Conservation (phyloP, 2,888 invertebrate genomes). For the Microplitis deprimator region DNA sequence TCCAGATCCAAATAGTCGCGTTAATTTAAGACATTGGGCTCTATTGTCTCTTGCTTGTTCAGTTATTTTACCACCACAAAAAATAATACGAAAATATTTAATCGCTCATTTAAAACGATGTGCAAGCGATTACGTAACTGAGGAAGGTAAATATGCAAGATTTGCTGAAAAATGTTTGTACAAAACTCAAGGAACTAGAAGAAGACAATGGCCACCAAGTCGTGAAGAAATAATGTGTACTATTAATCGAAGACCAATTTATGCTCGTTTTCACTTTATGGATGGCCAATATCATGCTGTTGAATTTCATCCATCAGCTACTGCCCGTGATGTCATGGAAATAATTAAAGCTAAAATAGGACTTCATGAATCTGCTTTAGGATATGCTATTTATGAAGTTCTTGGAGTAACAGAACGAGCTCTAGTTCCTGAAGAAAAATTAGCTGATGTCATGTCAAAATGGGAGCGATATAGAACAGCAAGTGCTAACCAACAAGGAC, state of each 20-base stretch:
- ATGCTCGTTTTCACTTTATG: slow-evolving; percentile 92
- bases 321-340: slow-evolving; percentile 89
- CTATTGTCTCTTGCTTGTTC: slow-evolving; percentile 85
- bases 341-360: slow-evolving; percentile 93
- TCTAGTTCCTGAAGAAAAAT: slow-evolving; percentile 87
- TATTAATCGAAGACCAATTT: slow-evolving; percentile 90
- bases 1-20: slow-evolving; percentile 89
- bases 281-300: slow-evolving; percentile 96
- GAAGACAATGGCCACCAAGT: slow-evolving; percentile 92
- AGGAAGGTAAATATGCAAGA: slow-evolving; percentile 94
- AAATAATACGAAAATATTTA: slow-evolving; percentile 87
- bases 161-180: slow-evolving; percentile 90
- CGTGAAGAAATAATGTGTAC: slow-evolving; percentile 94
- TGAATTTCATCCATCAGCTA: slow-evolving; percentile 95
- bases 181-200: slow-evolving; percentile 81
- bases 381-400: slow-evolving; percentile 94
- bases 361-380: slow-evolving; percentile 82
- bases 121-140: slow-evolving; percentile 88
- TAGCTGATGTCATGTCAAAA: slow-evolving; percentile 94
- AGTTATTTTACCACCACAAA: slow-evolving; percentile 88
- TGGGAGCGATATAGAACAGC: slow-evolving; percentile 92
- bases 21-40: slow-evolving; percentile 94
- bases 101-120: slow-evolving; percentile 92
- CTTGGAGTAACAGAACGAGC: slow-evolving; percentile 90
- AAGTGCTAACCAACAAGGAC: slow-evolving; percentile 72